Percentiles rank a stretch among this genome's conserved stretches.
phyloP scores from a whole-genome alignment of 2,888 invertebrate species.

The Chaetogeoica ovagalla region DNA sequence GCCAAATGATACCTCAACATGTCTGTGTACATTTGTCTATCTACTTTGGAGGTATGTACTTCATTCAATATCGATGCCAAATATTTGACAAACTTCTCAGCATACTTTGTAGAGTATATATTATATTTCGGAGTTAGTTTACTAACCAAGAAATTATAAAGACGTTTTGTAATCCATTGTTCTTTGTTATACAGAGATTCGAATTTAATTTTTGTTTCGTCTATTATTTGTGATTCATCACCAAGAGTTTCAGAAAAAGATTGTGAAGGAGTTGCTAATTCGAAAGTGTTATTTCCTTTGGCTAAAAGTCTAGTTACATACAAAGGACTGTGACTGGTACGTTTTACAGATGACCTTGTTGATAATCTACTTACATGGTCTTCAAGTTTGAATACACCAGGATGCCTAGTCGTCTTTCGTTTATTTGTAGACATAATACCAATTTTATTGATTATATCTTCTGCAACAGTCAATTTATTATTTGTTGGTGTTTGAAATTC shows the following conservation, averaged over 20 bases:
- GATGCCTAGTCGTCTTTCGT: slow-evolving; percentile 6
- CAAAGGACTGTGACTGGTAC: slow-evolving; percentile 4
- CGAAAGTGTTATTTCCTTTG: not conserved
- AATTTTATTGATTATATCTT: slow-evolving; percentile 27
- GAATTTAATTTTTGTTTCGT: slow-evolving; percentile 2
- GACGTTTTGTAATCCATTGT: slow-evolving; percentile 35
- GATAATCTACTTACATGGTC: not conserved
- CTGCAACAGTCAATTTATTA: slow-evolving; percentile 6
- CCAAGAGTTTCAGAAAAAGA: not conserved
- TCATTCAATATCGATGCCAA: slow-evolving; percentile 10
- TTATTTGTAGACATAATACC: slow-evolving; percentile 19
- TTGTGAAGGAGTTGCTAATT: not conserved
- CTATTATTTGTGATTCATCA: not conserved
- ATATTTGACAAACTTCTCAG: slow-evolving; percentile 39
- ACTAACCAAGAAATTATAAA: slow-evolving; percentile 28
- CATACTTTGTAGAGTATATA: slow-evolving; percentile 21
- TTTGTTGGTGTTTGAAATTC: not conserved
- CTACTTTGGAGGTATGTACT: not conserved
- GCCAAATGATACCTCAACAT: slow-evolving; percentile 40
- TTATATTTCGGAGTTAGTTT: slow-evolving; percentile 8
- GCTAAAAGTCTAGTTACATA: slow-evolving; percentile 19
- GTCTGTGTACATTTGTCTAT: slow-evolving; percentile 29
- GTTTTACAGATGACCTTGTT: not conserved
- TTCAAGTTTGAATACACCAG: slow-evolving; percentile 19
- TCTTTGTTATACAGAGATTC: slow-evolving; percentile 39